Evolutionary conservation across 2,888 invertebrate genomes (phyloP), one percentile per base, ranked within the genome.

Genomic region (Drosophila affinis): DNA sequence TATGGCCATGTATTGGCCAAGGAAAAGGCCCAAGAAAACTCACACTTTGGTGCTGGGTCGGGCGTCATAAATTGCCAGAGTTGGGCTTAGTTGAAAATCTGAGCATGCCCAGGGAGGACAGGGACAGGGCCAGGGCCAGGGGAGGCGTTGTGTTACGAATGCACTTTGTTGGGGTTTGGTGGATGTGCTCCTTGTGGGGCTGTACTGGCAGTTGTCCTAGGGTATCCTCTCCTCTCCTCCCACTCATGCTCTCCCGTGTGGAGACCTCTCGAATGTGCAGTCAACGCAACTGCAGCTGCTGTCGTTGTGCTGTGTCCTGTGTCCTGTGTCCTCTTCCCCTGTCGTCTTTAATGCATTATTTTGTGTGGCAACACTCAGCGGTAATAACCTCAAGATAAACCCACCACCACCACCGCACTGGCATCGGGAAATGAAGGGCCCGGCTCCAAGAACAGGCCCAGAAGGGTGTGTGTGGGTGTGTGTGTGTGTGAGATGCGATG

Each of bases 321-420:
- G 45, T 53, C 29, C 62, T 48, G 39, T 49, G 58, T 58, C 67
- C 60, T 60, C 72, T 18, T 67, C 62, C 57, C 65, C 69, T 82
- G 88, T 87, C 88, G 88, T 77, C 75, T 75, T 87, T 82, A 88
- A 88, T 84, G 83, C 83, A 84, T 84, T 84, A 84, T 84, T 84
- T 88, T 84, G 88, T 84, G 87, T 88, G 83, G 88, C 88, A 86
- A 88, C 83, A 83, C 83, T 83, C 83, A 88, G 86, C 88, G 86
- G 88, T 83, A 83, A 83, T 83, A 83, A 82, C 88, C 88, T 74
- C 69, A 82, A 88, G 83, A 86, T 83, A 88, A 86, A 88, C 63
- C 75, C 67, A 76, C 70, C 39, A 32, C 63, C 54, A 9, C 63
- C 54, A 34, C 10, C 9, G 24, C 49, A n/a, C 24, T 34, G 7